A percentile compares a stretch with the other conserved stretches of the same genome.
Evolutionary conservation across 2,113 vertebrate species (phyloP).

Genomic region (Mixornis gularis): DNA sequence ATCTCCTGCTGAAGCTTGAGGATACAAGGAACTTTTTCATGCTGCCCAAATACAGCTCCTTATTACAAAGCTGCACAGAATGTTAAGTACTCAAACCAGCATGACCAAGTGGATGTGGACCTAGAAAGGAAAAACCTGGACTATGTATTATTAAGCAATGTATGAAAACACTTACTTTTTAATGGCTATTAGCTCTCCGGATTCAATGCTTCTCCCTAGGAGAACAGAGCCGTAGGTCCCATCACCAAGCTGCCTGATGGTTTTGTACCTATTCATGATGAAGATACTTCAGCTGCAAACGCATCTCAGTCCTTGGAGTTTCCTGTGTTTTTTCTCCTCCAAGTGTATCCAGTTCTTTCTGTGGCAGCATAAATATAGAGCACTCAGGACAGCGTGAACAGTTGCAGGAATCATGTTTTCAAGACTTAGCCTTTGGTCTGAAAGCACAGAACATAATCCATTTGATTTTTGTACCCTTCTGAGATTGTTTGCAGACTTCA

Average conservation of each 20-base stretch:
- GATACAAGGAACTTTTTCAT: background rate
- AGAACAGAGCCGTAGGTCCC: constrained; percentile 94
- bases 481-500: background rate
- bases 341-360: constrained; percentile 86
- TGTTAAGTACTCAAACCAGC: background rate
- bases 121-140: background rate
- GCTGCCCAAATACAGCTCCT: background rate
- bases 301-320: constrained; percentile 63
- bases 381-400: constrained; percentile 62
- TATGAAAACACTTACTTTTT: constrained; percentile 82
- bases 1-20: background rate
- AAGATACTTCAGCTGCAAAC: constrained; percentile 29
- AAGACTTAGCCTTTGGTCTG: constrained; percentile 71
- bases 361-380: constrained; percentile 82
- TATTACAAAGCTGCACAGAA: background rate
- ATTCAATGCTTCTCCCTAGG: constrained; percentile 89
- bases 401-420: constrained; percentile 83
- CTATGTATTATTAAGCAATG: background rate
- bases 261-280: constrained; percentile 93
- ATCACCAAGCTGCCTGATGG: constrained; percentile 91
- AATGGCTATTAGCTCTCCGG: constrained; percentile 94
- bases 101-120: accelerated
- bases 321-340: constrained; percentile 56
- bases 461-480: background rate
- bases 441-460: constrained; percentile 51